Conservation (phyloP, 2,113 vertebrate genomes). For the Python bivittatus region DNA sequence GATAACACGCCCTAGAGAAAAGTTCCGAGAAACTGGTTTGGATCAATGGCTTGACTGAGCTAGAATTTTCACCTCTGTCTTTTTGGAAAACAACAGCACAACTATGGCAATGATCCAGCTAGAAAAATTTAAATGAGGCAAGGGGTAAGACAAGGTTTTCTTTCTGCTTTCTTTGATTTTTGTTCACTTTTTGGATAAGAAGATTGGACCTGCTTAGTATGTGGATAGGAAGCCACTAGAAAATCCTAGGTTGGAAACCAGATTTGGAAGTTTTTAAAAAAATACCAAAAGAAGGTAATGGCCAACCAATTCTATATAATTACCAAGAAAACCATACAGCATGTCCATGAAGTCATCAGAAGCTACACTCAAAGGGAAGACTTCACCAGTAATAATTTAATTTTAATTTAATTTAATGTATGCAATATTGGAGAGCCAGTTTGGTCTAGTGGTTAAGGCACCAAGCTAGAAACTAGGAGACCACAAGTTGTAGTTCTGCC, state of each 20-base stretch:
- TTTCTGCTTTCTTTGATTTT: neutral
- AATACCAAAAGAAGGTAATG: neutral
- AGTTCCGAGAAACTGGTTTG: neutral
- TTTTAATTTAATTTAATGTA: neutral
- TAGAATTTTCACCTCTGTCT: neutral
- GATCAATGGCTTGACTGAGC: conserved; percentile 7
- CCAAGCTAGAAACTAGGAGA: neutral
- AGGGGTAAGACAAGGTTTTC: neutral
- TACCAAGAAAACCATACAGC: neutral
- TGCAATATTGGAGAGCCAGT: neutral
- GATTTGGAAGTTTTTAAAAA: neutral
- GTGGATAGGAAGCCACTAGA: neutral
- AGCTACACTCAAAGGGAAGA: neutral
- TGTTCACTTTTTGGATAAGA: neutral
- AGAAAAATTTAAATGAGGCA: neutral
- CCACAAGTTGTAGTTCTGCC: neutral
- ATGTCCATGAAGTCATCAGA: neutral
- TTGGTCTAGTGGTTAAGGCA: neutral
- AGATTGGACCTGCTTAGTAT: neutral
- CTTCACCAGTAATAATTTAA: neutral
- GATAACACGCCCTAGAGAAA: conserved; percentile 1
- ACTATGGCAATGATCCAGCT: conserved; percentile 16
- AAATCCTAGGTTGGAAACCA: neutral
- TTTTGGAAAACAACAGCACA: neutral
- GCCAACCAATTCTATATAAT: neutral